phyloP scores from a whole-genome alignment of 1,140 invertebrate species.

The Drosophila lacertosa region DNA sequence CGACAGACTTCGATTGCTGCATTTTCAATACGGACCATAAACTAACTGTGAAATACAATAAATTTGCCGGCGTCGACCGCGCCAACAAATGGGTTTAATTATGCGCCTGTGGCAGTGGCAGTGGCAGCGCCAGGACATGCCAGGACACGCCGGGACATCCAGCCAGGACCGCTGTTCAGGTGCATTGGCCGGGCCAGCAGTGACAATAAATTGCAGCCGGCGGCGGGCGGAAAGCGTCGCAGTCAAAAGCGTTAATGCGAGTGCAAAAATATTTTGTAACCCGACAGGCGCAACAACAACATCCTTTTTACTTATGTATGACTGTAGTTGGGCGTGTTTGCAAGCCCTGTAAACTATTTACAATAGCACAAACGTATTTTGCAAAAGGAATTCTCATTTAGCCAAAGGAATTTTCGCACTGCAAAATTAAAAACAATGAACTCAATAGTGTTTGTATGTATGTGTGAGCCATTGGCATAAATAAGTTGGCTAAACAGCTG shows the following conservation, averaged over 20 bases:
- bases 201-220: conserved; percentile 70
- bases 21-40: conserved; percentile 64
- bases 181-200: conserved; percentile 69
- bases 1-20: conserved; percentile 7
- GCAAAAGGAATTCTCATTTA: conserved; percentile 74
- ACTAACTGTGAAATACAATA: conserved; percentile 72
- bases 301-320: neutral
- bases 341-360: conserved; percentile 52
- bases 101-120: conserved; percentile 44
- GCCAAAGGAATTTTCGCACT: conserved; percentile 68
- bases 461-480: conserved; percentile 69
- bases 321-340: neutral
- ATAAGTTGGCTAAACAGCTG: conserved; percentile 75
- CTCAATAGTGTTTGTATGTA: neutral
- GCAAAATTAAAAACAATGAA: conserved; percentile 64
- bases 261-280: conserved; percentile 62
- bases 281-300: conserved; percentile 34
- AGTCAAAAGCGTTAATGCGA: conserved; percentile 50
- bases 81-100: conserved; percentile 77
- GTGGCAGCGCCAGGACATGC: conserved; percentile 9
- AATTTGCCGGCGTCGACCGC: conserved; percentile 61
- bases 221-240: conserved; percentile 1
- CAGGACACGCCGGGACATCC: conserved; percentile 41
- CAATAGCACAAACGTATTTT: conserved; percentile 21
- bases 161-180: conserved; percentile 55